Evolutionary conservation across 2,888 invertebrate species (phyloP), one percentile per base, ranked within the genome.

Genomic region (Galerucella calmariensis): DNA sequence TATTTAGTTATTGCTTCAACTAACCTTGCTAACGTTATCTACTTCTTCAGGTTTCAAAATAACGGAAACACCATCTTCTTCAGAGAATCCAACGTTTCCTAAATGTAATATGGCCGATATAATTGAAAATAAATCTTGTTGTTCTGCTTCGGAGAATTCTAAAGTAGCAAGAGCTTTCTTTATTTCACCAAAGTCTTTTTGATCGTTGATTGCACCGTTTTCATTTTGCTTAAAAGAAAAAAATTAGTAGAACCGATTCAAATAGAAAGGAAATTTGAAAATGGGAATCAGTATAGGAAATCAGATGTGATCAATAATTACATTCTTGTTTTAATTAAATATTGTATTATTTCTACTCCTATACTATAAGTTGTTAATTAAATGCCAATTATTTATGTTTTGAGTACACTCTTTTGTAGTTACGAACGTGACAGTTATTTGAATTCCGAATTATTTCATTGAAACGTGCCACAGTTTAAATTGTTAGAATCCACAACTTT

Each of bases 31-130:
- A 53, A 94, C 90, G 51, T 90, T 91, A 53, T 90, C 88, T 1
- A 93, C 90, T 44, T 90, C 86, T 76, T 94, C 94, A 10, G 91
- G 91, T 78, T 91, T 91, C 14, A 91, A 86, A 41, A 96, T 91
- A 81, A 91, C 90, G 0, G 95, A 93, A 76, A 89, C 88, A 27
- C 94, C 93, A 73, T 94, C 93, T 20, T 92, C 92, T 81, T 92
- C 92, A 14, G 91, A 90, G 86, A 96, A 97, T 75, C 92, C 92
- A n/a, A 96, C 90, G 84, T 97, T 97, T 12, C 97, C 97, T 79
- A 97, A 89, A 83, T 97, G 96, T 73, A 97, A 88, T 58, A 97
- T 92, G 74, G 94, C 93, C 9, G 94, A 95, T n/a, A 97, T 91
- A 77, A 97, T 95, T 67, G 91, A 90, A 83, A 95, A 94, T 79